Evolutionary conservation across 2,888 invertebrate species (phyloP).

Genomic region (Creontiades dilutus): DNA sequence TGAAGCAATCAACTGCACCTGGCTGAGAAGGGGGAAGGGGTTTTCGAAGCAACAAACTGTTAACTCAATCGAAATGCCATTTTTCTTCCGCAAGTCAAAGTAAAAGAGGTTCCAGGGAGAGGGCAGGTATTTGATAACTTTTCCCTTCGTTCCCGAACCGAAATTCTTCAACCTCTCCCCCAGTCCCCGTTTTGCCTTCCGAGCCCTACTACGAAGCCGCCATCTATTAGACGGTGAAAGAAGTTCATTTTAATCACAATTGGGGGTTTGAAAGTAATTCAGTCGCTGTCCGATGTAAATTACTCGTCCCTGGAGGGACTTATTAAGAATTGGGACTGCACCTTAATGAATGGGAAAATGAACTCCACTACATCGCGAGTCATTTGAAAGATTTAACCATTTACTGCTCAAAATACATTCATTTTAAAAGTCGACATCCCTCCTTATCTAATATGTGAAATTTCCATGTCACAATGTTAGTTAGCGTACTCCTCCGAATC

Average conservation of each 20-base stretch:
- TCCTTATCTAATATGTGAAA: no score
- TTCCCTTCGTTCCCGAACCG: neutral
- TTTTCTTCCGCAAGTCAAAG: slow-evolving; percentile 61
- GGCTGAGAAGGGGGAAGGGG: neutral
- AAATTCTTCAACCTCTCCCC: neutral
- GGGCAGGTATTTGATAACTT: slow-evolving; percentile 52
- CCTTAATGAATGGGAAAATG: slow-evolving; percentile 10
- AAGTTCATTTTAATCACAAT: slow-evolving; percentile 55
- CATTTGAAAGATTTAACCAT: no score
- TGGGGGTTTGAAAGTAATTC: slow-evolving; percentile 52
- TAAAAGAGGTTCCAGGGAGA: neutral
- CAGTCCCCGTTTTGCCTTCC: neutral
- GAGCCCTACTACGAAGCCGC: neutral
- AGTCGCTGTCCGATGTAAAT: slow-evolving; percentile 54
- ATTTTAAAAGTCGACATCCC: no score
- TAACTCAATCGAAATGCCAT: slow-evolving; percentile 72
- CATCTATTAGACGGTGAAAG: neutral
- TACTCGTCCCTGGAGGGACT: slow-evolving; percentile 55
- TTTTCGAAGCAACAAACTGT: slow-evolving; percentile 58
- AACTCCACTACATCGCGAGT: neutral
- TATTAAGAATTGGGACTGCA: slow-evolving; percentile 33
- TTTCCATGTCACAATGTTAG: no score
- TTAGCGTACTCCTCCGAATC: no score
- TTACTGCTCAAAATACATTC: no score
- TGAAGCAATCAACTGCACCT: slow-evolving; percentile 73